Evolutionary conservation across 2,888 invertebrate genomes (phyloP), one percentile per base, ranked within the genome.

Genomic region (Trichogramma evanescens): DNA sequence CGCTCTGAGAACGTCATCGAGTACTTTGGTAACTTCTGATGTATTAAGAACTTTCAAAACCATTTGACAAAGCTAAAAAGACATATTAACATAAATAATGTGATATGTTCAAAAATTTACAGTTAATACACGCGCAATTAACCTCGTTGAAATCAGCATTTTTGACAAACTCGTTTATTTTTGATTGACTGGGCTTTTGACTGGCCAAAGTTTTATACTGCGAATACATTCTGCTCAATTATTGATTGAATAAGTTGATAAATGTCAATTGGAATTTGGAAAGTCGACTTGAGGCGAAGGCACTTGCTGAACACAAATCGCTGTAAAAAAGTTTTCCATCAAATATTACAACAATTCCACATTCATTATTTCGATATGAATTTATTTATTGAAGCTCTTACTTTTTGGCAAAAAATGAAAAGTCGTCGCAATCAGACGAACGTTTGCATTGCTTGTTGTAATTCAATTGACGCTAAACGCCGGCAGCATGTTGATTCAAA

Each of bases 41-140:
- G 70, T 66, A 42, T 63, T 65, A 5, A 80, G 69, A 54, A 67
- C 71, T 10, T 62, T 61, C 0, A 63, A 62, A 40, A 79, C 59
- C 60, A 74, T 65, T 8, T 66, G 62, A 2, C 66, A 68, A 6
- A 79, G 69, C 78, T 79, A 41, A 46, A 55, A 58, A 61, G 63
- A 51, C 41, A 39, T 13, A 51, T 38, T 45, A 1, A 45, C 38
- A 9, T 5, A 8, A 26, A 49, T 49, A 41, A 44, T 6, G n/a
- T 7, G 1, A 13, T 8, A 13, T 26, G 40, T 39, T 13, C 7
- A 9, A 40, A 40, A 42, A 13, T 38, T 26, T 7, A 49, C 10
- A 4, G 4, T 26, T 42, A 62, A 48, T 44, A 54, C 1, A 51
- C 2, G 26, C 2, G 26, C 26, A 26, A 54, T 55, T 59, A 50